A percentile compares a stretch with the other conserved stretches of the same genome.
Conservation (phyloP, 2,113 vertebrate species). For the Argyrosomus japonicus region DNA sequence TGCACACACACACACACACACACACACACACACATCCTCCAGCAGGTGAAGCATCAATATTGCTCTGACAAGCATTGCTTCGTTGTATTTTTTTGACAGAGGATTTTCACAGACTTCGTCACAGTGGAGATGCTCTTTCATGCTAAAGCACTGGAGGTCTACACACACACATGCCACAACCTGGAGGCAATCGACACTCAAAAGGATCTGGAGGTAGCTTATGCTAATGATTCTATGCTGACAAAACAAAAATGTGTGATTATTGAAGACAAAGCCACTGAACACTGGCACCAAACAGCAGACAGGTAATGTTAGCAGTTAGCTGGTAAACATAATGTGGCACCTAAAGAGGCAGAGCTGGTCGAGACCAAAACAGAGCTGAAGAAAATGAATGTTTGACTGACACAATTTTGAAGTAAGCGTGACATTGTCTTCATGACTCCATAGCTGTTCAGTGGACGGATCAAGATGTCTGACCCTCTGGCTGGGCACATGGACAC, state of each 20-base stretch:
- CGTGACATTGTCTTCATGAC: not conserved
- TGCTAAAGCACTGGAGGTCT: constrained; percentile 88
- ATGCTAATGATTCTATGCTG: no score
- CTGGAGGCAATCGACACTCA: constrained; percentile 81
- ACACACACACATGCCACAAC: constrained; percentile 83
- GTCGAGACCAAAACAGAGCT: no score
- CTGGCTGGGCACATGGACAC: not conserved
- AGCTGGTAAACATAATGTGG: not conserved
- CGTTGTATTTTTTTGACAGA: constrained; percentile 70
- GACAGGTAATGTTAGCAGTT: not conserved
- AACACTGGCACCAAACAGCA: not conserved
- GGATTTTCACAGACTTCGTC: constrained; percentile 86
- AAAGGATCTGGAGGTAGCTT: constrained; percentile 86
- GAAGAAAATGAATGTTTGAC: no score
- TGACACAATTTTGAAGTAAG: not conserved
- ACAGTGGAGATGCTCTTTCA: constrained; percentile 90
- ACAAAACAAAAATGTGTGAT: not conserved
- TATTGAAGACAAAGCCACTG: not conserved
- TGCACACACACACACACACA: not conserved
- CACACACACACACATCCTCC: not conserved
- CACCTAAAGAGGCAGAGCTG: not conserved
- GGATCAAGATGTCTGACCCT: constrained; percentile 58
- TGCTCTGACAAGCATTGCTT: not conserved
- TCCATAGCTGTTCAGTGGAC: constrained; percentile 77
- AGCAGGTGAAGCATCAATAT: not conserved